These are phyloP conservation scores for Sphenopsis melanotis DNA, from an alignment of 2,797 vertebrate species.

Conservation along the genomic window DNA sequence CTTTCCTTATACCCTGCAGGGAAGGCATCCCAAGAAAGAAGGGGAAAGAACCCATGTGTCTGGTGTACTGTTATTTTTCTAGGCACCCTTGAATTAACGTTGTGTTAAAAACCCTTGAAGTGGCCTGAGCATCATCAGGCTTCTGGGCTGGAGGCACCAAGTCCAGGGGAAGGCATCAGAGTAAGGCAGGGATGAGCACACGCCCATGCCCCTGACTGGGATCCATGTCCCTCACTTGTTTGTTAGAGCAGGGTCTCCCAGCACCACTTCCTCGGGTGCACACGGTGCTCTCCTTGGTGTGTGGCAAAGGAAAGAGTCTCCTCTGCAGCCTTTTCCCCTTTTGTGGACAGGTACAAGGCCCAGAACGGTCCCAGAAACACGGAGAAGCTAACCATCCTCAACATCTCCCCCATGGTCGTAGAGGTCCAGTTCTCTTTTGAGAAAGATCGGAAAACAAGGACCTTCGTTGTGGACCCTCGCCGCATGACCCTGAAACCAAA, in stretches of 20 bases:
- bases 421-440: slow-evolving; percentile 84
- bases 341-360: slow-evolving; percentile 83
- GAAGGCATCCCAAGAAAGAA: too few species aligned
- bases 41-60: too few species aligned
- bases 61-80: too few species aligned
- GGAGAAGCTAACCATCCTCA: slow-evolving; percentile 84
- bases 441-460: too few species aligned
- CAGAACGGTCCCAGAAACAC: slow-evolving; percentile 79
- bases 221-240: background rate
- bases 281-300: fast-evolving
- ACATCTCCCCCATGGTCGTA: slow-evolving; percentile 76
- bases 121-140: too few species aligned
- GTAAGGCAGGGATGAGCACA: too few species aligned
- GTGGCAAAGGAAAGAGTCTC: background rate
- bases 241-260: background rate
- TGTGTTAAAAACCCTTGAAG: too few species aligned
- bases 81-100: too few species aligned
- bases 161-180: too few species aligned
- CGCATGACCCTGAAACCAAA: slow-evolving; percentile 81
- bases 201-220: too few species aligned
- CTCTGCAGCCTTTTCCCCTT: background rate
- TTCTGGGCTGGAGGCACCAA: too few species aligned
- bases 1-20: too few species aligned
- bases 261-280: fast-evolving
- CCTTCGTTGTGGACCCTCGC: slow-evolving; percentile 86